A percentile compares a stretch with the other conserved stretches of the same genome.
phyloP scores from a whole-genome alignment of 2,797 vertebrate species.

The Girardinus metallicus region DNA sequence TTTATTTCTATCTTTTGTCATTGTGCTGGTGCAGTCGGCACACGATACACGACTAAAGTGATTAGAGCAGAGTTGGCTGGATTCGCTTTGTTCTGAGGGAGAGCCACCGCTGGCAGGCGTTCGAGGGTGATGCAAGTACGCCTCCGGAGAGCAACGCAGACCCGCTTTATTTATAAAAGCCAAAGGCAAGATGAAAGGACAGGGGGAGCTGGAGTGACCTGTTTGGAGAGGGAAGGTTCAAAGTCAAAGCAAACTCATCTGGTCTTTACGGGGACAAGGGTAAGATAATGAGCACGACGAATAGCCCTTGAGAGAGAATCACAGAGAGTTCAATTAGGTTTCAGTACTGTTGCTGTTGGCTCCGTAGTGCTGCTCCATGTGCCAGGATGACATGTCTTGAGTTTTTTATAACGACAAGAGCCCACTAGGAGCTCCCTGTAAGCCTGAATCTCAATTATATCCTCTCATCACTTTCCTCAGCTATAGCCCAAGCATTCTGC shows the following conservation, averaged over 20 bases:
- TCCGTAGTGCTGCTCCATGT: slow-evolving; percentile 29
- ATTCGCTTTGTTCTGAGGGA: slow-evolving; percentile 55
- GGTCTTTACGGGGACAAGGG: slow-evolving; percentile 73
- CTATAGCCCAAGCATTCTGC: slow-evolving; percentile 43
- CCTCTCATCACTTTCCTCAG: slow-evolving; percentile 42
- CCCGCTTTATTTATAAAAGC: slow-evolving; percentile 67
- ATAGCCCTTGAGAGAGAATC: slow-evolving; percentile 71
- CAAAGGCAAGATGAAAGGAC: slow-evolving; percentile 75
- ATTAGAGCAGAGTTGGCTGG: slow-evolving; percentile 55
- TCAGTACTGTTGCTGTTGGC: slow-evolving; percentile 58
- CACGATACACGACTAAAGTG: slow-evolving; percentile 47
- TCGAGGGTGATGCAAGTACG: slow-evolving; percentile 66
- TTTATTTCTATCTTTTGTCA: slow-evolving; percentile 1
- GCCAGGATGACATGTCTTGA: slow-evolving; percentile 46
- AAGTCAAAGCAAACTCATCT: slow-evolving; percentile 72
- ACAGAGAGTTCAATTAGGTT: slow-evolving; percentile 73
- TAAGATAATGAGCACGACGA: slow-evolving; percentile 75
- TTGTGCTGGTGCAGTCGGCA: slow-evolving; percentile 27
- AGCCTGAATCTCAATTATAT: slow-evolving; percentile 45
- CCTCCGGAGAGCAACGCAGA: slow-evolving; percentile 57
- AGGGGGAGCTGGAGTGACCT: slow-evolving; percentile 63
- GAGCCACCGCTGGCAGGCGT: slow-evolving; percentile 56
- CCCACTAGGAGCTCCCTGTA: slow-evolving; percentile 35
- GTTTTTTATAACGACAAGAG: slow-evolving; percentile 46
- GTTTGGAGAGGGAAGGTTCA: slow-evolving; percentile 69